Conservation (phyloP, 2,888 invertebrate species). For the Caradrina kadenii region DNA sequence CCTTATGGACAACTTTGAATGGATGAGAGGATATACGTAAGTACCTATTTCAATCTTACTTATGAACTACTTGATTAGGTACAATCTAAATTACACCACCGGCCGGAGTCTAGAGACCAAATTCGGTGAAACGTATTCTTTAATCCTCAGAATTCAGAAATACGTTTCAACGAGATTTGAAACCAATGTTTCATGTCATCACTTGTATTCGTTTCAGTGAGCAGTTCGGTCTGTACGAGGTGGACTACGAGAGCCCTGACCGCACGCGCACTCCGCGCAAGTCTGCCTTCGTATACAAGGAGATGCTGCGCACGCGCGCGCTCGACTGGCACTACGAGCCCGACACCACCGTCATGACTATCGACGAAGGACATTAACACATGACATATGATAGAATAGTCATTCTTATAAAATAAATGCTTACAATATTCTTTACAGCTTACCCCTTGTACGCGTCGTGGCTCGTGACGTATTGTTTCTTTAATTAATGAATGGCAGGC, state of each 20-base stretch:
- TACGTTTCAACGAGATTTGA: too few species aligned
- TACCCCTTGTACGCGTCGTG: background rate
- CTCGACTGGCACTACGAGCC: conserved; percentile 69
- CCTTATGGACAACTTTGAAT: conserved; percentile 91
- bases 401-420: background rate
- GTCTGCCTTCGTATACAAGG: conserved; percentile 74
- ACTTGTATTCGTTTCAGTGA: conserved; percentile 54
- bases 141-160: too few species aligned
- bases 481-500: too few species aligned
- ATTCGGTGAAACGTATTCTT: background rate
- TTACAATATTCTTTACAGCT: background rate
- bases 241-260: conserved; percentile 67
- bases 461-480: too few species aligned
- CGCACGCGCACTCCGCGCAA: conserved; percentile 74
- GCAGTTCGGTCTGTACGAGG: conserved; percentile 74
- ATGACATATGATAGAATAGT: background rate
- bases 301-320: conserved; percentile 65
- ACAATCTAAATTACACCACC: background rate
- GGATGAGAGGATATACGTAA: conserved; percentile 87
- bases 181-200: too few species aligned
- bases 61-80: background rate
- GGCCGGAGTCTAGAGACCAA: background rate
- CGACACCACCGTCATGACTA: conserved; percentile 65
- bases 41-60: conserved; percentile 39
- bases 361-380: conserved; percentile 69